phyloP scores from a whole-genome alignment of 2,797 vertebrate species.

The Pteronotus mesoamericanus region DNA sequence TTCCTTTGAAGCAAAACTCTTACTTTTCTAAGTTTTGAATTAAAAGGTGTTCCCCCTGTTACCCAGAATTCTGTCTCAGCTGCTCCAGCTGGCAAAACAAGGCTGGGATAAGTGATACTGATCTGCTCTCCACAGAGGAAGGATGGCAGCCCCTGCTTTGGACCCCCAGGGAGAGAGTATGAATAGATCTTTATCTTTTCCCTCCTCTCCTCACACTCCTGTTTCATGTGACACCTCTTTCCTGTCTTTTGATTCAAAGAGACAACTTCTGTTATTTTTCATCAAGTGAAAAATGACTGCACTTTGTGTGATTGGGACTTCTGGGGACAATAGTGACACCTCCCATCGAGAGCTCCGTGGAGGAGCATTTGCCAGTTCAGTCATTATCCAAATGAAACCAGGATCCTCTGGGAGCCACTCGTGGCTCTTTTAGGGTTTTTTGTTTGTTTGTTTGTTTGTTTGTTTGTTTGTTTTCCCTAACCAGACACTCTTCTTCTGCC shows the following conservation, averaged over 20 bases:
- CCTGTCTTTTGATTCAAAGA: not conserved
- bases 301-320: not conserved
- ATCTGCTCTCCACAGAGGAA: not conserved
- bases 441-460: not conserved
- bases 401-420: not conserved
- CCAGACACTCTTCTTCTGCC: not conserved
- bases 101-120: not conserved
- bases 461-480: not conserved
- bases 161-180: not conserved
- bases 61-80: not conserved
- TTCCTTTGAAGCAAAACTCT: not conserved
- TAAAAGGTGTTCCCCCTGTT: not conserved
- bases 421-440: not conserved
- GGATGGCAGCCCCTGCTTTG: not conserved
- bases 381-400: not conserved
- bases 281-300: not conserved
- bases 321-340: not conserved
- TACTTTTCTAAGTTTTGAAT: not conserved
- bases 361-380: not conserved
- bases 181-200: not conserved
- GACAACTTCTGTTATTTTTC: not conserved
- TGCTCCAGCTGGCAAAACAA: not conserved
- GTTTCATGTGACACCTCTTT: not conserved
- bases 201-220: not conserved
- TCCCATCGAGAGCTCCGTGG: not conserved